Base-by-base conservation (phyloP, 2,888 invertebrate genomes). In the Coecobrya sp. region DNA sequence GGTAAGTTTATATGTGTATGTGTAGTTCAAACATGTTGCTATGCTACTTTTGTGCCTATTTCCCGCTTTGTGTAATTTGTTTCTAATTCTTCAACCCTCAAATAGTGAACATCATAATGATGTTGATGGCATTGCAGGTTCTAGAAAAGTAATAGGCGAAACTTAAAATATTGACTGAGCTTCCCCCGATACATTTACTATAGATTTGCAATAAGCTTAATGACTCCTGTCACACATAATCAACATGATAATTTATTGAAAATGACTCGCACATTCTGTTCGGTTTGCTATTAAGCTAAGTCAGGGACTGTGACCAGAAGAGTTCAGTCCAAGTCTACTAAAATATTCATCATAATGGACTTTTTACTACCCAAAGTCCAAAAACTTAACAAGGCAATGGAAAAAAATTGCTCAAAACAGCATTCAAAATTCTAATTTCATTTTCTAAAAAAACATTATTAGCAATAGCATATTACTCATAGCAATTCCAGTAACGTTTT, bases 11-110 rank as follows among this genome's bases (percentile, higher is more conserved):
- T n/a, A n/a, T 19, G n/a, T 1, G 3, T 19, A 59, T 1, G 19
- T 59, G n/a, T n/a, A n/a, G n/a, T 49, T 49, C 11, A 11, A 13
- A 49, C 13, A 11, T 10, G 49, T 22, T 19, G 19, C 59, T 27
- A 27, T 2, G 5, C 2, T 0, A 27, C 25, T 25, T 36, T 36
- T 62, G 11, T 4, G 22, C 25, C 62, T 16, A 1, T 52, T n/a
- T 55, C 27, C 13, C 52, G 13, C 27, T 79, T 52, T 25, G 27
- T 27, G 52, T 79, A 79, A 79, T 79, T 79, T 79, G 25, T n/a
- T 52, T 8, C 7, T 16, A 27, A 52, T 27, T 16, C 52, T 27
- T 49, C 52, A 27, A 27, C 27, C 7, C 49, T 25, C 25, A 0
- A 25, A 45, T 16, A 36, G 0, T 65, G 27, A n/a, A n/a, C 3